A percentile compares a stretch with the other conserved stretches of the same genome.
Conservation (phyloP, 2,888 invertebrate species). For the Oscheius sp. region DNA sequence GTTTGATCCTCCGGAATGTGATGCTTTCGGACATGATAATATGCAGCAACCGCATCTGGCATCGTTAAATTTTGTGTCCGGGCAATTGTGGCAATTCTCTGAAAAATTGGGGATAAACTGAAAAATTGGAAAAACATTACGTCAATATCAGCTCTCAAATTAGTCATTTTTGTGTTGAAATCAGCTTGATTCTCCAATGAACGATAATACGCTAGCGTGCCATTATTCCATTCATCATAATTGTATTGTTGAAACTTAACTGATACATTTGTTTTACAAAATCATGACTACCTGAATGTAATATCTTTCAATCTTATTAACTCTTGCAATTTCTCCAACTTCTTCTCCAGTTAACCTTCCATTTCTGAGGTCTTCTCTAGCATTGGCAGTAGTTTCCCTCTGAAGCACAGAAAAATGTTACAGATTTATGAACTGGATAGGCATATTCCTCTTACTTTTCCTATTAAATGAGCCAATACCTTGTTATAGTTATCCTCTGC, state of each 20-base stretch:
- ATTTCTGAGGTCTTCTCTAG: not conserved
- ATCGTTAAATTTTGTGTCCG: not conserved
- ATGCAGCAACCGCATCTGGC: not conserved
- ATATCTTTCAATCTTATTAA: not conserved
- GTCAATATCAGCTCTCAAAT: not conserved
- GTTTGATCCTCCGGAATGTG: not conserved
- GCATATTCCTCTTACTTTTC: too few species aligned
- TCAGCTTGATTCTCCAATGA: not conserved
- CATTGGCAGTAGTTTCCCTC: not conserved
- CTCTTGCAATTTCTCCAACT: not conserved
- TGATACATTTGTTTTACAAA: too few species aligned
- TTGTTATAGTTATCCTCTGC: not conserved
- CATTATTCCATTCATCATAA: not conserved
- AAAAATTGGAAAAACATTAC: not conserved
- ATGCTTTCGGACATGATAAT: constrained; percentile 22
- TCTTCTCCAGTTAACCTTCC: not conserved
- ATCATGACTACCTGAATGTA: not conserved
- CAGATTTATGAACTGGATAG: not conserved
- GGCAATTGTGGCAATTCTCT: not conserved
- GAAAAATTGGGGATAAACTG: not conserved
- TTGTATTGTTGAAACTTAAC: too few species aligned
- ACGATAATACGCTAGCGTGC: not conserved
- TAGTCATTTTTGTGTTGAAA: not conserved
- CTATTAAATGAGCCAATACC: not conserved
- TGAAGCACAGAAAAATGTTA: not conserved